Base-by-base conservation (phyloP, 2,888 invertebrate species). In the Elaeidobius kamerunicus region DNA sequence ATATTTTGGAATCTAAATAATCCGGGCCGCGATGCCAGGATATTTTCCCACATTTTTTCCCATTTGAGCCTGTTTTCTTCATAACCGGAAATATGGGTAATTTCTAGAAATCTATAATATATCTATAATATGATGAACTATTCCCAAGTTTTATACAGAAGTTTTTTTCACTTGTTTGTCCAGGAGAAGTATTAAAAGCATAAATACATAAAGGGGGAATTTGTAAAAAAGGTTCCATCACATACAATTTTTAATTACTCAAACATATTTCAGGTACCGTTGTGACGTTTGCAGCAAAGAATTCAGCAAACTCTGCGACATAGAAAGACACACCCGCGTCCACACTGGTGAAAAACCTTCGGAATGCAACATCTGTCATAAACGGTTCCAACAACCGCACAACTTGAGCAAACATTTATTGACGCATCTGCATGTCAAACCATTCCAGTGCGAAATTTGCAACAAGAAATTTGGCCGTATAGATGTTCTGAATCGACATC, bases 261-360 rank as follows among this genome's bases (percentile, higher is more conserved):
- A 23, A 6, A 23, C 9, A 6, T 23, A 23, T 40, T 48, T 7
- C 49, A 50, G 60, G 9, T 71, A 65, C 56, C 63, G 63, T n/a
- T 73, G 73, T 49, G 67, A 68, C 18, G 59, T 65, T 14, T 73
- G 73, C 55, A 60, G 60, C 7, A 69, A 68, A 38, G 64, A 67
- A 44, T 73, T 73, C 58, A 57, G 63, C 9, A 73, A 73, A 60
- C 62, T 67, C 17, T 72, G 70, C 59, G 72, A 73, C 60, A 61
- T 73, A 39, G 68, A 71, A 52, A 60, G 73, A 3, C 73, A 73
- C 55, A 65, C 64, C 1, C 61, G 73, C 2, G 72, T 73, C 2
- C 73, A 73, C 58, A 72, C 72, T 2, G 73, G 73, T 3, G 73
- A 72, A 53, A 73, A 73, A 54, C 72, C 72, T 3, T 68, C 63